Evolutionary conservation across 2,113 vertebrate genomes (phyloP).

Genomic region (Pseudopodoces humilis): DNA sequence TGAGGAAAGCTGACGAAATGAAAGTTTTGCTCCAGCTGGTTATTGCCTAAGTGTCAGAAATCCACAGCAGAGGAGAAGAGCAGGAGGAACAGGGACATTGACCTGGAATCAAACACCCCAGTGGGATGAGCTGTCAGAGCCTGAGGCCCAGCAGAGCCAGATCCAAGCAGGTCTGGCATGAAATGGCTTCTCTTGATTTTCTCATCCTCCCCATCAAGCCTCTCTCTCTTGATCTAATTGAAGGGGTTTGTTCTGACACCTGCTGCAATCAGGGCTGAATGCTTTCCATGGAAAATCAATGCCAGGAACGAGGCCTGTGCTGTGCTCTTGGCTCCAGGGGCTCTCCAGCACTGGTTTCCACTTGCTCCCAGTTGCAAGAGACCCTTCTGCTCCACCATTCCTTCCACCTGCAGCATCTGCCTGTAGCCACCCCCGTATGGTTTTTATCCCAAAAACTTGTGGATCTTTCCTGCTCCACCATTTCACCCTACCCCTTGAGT

Average conservation of each 20-base stretch:
- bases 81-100: not conserved
- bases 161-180: not conserved
- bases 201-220: not conserved
- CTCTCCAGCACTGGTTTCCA: not conserved
- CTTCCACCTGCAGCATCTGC: not conserved
- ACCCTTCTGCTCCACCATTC: rapidly evolving
- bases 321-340: not conserved
- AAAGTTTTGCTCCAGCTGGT: not conserved
- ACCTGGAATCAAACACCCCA: not conserved
- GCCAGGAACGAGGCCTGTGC: not conserved
- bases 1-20: not conserved
- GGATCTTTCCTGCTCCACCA: not conserved
- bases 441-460: not conserved
- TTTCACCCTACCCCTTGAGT: not conserved
- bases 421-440: rapidly evolving
- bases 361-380: not conserved
- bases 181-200: not conserved
- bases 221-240: not conserved
- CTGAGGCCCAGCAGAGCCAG: not conserved
- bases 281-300: not conserved
- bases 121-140: not conserved
- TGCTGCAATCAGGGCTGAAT: slow-evolving; percentile 26
- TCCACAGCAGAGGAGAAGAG: not conserved
- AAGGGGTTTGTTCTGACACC: slow-evolving; percentile 45
- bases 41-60: not conserved